Base-by-base conservation (phyloP, 2,113 vertebrate species). In the Muntiacus reevesi region DNA sequence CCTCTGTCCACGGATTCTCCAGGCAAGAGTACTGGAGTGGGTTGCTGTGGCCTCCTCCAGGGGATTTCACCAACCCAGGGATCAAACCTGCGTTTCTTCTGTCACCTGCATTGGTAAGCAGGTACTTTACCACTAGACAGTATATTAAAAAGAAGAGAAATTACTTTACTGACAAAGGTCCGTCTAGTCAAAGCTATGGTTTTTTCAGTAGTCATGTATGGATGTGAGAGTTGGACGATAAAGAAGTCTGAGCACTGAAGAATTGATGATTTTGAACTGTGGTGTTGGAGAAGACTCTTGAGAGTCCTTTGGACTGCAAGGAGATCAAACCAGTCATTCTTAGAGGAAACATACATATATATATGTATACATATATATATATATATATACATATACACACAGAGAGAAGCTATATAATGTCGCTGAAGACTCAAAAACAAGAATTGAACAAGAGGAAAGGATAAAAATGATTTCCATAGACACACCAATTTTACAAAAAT, bases 181-280 rank as follows among this genome's bases (percentile, higher is more conserved):
- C 1, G 0, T 40, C n/a, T 40, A 40, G 10, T 3, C n/a, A 71
- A 40, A 40, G 10, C n/a, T 71, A 36, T 36, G n/a, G 11, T 71
- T 71, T 23, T 40, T 71, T 23, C n/a, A 71, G 67, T 40, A 23
- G 67, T 40, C n/a, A 71, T 71, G n/a, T 71, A 40, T 71, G 67
- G 67, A 71, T 71, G 67, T 71, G 67, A 71, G 19, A 71, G 67
- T 23, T 40, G 67, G 5, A 71, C 5, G 6, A 40, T 40, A 71
- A 71, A 71, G 67, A 71, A 71, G n/a, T 10, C 67, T 40, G n/a
- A 71, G 10, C 17, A 5, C 67, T 36, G n/a, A 40, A 71, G 19
- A 3, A 71, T 12, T 36, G n/a, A 40, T 71, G 67, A 1, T 40
- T 71, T 71, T 71, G 19, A 71, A 40, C 19, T 71, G n/a, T 23